Base-by-base conservation (phyloP, 2,113 vertebrate species). In the Scomber scombrus region DNA sequence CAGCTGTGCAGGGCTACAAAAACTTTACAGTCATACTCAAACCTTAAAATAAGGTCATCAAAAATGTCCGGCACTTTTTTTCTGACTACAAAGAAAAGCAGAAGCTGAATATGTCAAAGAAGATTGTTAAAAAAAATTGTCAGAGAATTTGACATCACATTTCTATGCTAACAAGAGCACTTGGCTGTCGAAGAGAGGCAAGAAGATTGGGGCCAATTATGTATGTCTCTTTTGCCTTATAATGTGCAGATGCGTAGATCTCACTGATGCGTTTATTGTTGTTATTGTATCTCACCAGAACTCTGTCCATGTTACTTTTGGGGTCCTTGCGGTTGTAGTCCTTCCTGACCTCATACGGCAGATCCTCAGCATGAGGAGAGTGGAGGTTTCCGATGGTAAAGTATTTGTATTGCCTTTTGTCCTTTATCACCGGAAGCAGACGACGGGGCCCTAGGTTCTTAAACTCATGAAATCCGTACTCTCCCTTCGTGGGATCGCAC, bases 321-420 rank as follows among this genome's bases (percentile, higher is more conserved):
- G 66, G 79, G 60, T 94, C 3, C 0, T 52, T 71, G 50, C 5
- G 88, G 78, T 94, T 29, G 78, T 93, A 93, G 75, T 93, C 78
- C 50, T 47, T 74, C 50, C 73, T 89, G 43, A 94, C 90, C 1
- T 92, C 78, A 12, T 78, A 56, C 0, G 94, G 93, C 55, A 95
- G 82, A 26, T 92, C 76, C 0, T 60, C 0, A 0, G 93, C 88
- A 3, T 78, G 66, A 5, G 15, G 71, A 23, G 61, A 49, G 68
- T 94, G 3, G 19, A 94, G 92, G 78, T 94, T 94, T 52, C 94
- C 93, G 0, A 94, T 40, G 12, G 90, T 94, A 43, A 85, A 91
- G 77, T 93, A 95, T 0, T 0, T 7, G 54, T 81, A 91, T 5
- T 84, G 89, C 1, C 0, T 18, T 47, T 60, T 72, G 57, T 90